Evolutionary conservation across 2,888 invertebrate genomes (phyloP).

Genomic region (Spodoptera exigua): DNA sequence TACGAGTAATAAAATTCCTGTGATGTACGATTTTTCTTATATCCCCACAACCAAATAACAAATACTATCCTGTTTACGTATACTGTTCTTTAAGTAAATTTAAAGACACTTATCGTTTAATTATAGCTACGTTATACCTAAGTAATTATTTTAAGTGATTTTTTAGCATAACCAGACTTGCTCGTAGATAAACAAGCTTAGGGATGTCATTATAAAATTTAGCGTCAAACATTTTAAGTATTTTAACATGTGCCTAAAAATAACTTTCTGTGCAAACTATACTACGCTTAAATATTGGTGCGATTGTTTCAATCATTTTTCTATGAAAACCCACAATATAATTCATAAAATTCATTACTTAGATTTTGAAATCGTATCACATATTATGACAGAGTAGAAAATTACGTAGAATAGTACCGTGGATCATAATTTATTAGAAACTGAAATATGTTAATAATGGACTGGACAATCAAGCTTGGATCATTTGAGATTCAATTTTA

Average conservation of each 20-base stretch:
- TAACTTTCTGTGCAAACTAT: slow-evolving; percentile 44
- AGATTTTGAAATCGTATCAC: slow-evolving; percentile 29
- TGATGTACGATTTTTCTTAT: background rate
- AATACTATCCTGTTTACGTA: slow-evolving; percentile 22
- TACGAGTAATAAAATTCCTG: background rate
- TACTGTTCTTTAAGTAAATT: slow-evolving; percentile 22
- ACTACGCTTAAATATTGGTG: slow-evolving; percentile 44
- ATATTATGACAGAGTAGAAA: slow-evolving; percentile 23
- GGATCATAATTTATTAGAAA: background rate
- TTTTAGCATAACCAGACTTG: slow-evolving; percentile 15
- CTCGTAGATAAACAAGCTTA: slow-evolving; percentile 9
- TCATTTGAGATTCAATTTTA: slow-evolving; percentile 10
- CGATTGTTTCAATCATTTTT: slow-evolving; percentile 19
- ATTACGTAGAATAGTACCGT: slow-evolving; percentile 9
- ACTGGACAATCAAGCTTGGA: background rate
- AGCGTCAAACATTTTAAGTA: slow-evolving; percentile 25
- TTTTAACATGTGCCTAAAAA: slow-evolving; percentile 31
- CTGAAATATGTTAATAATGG: slow-evolving; percentile 6
- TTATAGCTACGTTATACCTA: slow-evolving; percentile 11
- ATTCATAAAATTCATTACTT: slow-evolving; percentile 8
- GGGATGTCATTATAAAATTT: slow-evolving; percentile 3
- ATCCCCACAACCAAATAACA: slow-evolving; percentile 34
- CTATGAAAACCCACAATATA: slow-evolving; percentile 19
- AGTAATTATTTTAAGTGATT: slow-evolving; percentile 22
- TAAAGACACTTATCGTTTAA: slow-evolving; percentile 19